Evolutionary conservation across 1,140 invertebrate species (phyloP), one percentile per base, ranked within the genome.

Genomic region (Cydia splendana): DNA sequence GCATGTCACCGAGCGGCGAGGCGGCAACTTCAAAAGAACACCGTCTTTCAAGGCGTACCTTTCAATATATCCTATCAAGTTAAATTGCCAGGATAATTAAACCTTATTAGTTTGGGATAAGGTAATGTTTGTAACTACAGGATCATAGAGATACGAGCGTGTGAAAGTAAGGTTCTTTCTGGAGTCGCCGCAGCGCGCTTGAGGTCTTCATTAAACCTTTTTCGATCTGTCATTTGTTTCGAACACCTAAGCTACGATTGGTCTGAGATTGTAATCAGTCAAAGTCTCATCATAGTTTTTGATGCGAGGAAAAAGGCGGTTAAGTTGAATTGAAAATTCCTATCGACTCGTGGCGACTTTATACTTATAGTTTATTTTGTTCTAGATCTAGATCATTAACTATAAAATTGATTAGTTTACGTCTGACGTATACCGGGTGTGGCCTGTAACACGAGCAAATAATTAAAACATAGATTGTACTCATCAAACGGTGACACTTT

Each of bases 1-100:
- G 84, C 82, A 77, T 86, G 84, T 86, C 84, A 80, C 80, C 75
- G 78, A 15, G 51, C 73, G 77, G 74, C 77, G 75, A 73, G 82
- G 75, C 88, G 87, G 87, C 83, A 75, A 80, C 77, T 76, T 88
- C 87, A 89, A 90, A 90, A 81, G 65, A 74, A 48, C 20, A 42
- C 69, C 71, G 62, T 34, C 84, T 86, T 88, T 57, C 53, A 62
- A 62, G 9, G 57, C 57, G 20, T 62, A 62, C 18, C 20, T 62
- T 62, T 62, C 57, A 24, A 62, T 12, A 62, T 4, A 62, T 62
- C 20, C 20, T 62, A 62, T 62, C 57, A 24, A 24, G 9, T 10
- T 24, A 0, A 12, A 24, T 9, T 0, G 9, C 7, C n/a, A 62
- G 89, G 84, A 24, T 62, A 24, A 24, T 62, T 24, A 10, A 62